These are phyloP conservation scores for Natator depressus DNA, from an alignment of 2,113 vertebrate genomes.

Conservation along the genomic window DNA sequence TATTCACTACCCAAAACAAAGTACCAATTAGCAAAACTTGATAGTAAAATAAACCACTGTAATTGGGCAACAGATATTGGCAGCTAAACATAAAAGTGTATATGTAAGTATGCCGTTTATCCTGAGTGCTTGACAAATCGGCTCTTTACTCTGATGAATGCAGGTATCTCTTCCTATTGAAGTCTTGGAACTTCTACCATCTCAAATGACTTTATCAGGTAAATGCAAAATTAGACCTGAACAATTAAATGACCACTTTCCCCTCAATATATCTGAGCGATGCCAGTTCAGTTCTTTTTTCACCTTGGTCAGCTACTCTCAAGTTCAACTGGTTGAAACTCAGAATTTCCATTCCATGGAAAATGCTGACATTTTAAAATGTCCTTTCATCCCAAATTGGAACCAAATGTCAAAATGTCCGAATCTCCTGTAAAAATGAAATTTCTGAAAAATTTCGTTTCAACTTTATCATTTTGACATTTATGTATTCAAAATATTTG, in stretches of 20 bases:
- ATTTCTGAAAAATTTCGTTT: background rate
- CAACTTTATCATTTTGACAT: background rate
- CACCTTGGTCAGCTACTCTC: background rate
- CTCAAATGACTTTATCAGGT: slow-evolving; percentile 24
- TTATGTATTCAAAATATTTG: background rate
- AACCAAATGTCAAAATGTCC: background rate
- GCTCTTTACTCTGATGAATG: slow-evolving; percentile 53
- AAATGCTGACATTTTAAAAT: background rate
- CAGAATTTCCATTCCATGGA: background rate
- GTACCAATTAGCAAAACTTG: slow-evolving; percentile 71
- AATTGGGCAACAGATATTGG: slow-evolving; percentile 69
- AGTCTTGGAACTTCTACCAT: slow-evolving; percentile 13
- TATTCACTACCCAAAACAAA: slow-evolving; percentile 59
- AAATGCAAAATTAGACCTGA: slow-evolving; percentile 31
- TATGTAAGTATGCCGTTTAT: slow-evolving; percentile 73
- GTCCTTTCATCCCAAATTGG: background rate
- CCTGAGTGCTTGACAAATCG: slow-evolving; percentile 71
- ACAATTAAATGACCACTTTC: slow-evolving; percentile 1
- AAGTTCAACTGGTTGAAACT: background rate
- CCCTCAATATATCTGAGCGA: background rate
- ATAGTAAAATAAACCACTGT: slow-evolving; percentile 71
- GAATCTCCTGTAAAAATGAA: background rate
- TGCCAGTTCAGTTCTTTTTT: background rate
- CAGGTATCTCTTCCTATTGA: slow-evolving; percentile 61
- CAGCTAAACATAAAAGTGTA: slow-evolving; percentile 68